Conservation (phyloP, 2,888 invertebrate species). For the Lacanobia wlatinum region DNA sequence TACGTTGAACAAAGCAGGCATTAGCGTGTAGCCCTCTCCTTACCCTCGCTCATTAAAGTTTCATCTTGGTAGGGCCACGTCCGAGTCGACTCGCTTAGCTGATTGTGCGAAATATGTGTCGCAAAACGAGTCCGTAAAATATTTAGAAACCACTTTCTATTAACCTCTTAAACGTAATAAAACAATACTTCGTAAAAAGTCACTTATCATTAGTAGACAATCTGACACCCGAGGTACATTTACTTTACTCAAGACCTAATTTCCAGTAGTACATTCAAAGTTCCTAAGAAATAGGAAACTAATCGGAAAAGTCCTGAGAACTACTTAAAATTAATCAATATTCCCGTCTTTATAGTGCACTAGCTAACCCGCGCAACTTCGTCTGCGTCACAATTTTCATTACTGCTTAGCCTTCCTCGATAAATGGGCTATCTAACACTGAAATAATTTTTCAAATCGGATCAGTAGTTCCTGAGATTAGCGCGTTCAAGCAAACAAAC, state of each 20-base stretch:
- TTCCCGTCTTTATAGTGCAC: constrained; percentile 23
- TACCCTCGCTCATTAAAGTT: constrained; percentile 77
- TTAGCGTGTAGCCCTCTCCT: constrained; percentile 69
- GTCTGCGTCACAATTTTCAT: too few relatives aligned
- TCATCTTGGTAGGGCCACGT: constrained; percentile 66
- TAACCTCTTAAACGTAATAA: constrained; percentile 16
- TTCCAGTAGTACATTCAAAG: neutral
- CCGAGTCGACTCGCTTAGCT: constrained; percentile 44
- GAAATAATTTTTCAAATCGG: too few relatives aligned
- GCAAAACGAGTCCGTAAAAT: constrained; percentile 26
- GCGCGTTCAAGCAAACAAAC: too few relatives aligned
- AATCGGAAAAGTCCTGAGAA: constrained; percentile 18
- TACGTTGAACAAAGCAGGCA: constrained; percentile 66
- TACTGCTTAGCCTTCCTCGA: too few relatives aligned
- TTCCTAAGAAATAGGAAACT: constrained; percentile 19
- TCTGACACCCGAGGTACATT: neutral
- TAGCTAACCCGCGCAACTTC: too few relatives aligned
- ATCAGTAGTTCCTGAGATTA: too few relatives aligned
- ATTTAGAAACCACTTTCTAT: constrained; percentile 19
- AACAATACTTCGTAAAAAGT: neutral
- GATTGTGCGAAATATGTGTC: constrained; percentile 55
- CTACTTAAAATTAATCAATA: constrained; percentile 15
- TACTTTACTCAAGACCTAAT: neutral
- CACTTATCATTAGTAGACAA: neutral
- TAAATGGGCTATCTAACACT: too few relatives aligned